Percentiles rank a stretch among this genome's conserved stretches.
These are phyloP conservation scores for Latrodectus geometricus DNA, from an alignment of 1,140 invertebrate genomes.

Conservation along the genomic window DNA sequence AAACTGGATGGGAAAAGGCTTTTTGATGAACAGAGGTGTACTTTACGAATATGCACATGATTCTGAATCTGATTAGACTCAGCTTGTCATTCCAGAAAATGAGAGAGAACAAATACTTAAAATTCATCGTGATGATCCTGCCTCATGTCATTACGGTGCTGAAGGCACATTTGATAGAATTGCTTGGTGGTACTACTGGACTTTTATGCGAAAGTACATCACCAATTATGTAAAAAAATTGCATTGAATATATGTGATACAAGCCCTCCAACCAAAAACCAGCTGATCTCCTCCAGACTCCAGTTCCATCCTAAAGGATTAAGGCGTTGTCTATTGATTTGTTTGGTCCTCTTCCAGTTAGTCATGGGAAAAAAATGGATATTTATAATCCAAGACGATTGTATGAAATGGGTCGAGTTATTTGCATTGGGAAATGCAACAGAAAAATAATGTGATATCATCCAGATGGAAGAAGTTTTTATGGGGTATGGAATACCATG, in stretches of 20 bases:
- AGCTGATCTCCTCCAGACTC: neutral
- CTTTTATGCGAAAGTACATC: conserved; percentile 12
- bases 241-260: conserved; percentile 1
- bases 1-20: neutral
- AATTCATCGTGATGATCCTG: too few relatives aligned
- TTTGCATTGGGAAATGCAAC: conserved; percentile 11
- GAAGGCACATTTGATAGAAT: too few relatives aligned
- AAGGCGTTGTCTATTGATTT: conserved; percentile 21
- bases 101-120: too few relatives aligned
- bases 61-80: too few relatives aligned
- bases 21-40: too few relatives aligned
- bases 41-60: too few relatives aligned
- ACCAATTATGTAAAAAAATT: conserved; percentile 24
- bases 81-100: too few relatives aligned
- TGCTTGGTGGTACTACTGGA: conserved; percentile 10
- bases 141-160: too few relatives aligned
- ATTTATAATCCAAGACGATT: conserved; percentile 18
- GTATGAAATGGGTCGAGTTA: conserved; percentile 30
- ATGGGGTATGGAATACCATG: too few relatives aligned
- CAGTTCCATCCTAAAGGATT: neutral
- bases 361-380: conserved; percentile 23
- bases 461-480: conserved; percentile 1
- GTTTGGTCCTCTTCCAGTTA: too few relatives aligned
- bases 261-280: too few relatives aligned
- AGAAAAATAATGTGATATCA: neutral